Evolutionary conservation across 2,113 vertebrate species (phyloP), one percentile per base, ranked within the genome.

Genomic region (Enhydra lutris): DNA sequence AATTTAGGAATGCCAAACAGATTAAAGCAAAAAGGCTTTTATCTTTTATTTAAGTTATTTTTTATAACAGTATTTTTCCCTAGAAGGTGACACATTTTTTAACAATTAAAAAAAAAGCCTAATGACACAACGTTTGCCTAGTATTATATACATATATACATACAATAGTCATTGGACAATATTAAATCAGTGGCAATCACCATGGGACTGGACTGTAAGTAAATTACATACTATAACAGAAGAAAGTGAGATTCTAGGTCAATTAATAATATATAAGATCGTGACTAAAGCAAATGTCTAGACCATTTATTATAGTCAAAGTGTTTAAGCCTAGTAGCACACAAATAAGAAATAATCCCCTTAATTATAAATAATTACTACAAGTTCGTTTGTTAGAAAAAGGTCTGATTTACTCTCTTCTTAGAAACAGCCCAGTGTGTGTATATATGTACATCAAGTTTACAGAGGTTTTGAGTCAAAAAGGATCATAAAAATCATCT

Each of bases 11-110:
- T 63, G 80, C 5, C 34, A 69, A 89, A 29, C 21, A 47, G 71
- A 67, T 39, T 9, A 39, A 47, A 91, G 61, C 11, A 88, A 87
- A 84, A 92, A 29, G 47, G 2, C 59, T 73, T 94, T 67, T n/a
- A 59, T 34, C 29, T 97, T 93, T 7, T 55, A 83, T 83, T 78
- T 92, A 61, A 57, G 23, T 94, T 79, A 94, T 92, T 90, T 92
- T 94, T 94, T n/a, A 78, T 89, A 82, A 78, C 12, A 84, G 7
- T 36, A 50, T 55, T 79, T 91, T 78, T 14, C 12, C 55, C 78
- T 47, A 36, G 65, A 84, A 91, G 21, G 4, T 65, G 29, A 7
- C 45, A 59, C 3, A 57, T 63, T 67, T 74, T 91, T 63, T 61
- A 90, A 45, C 23, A 79, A 84, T 26, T 21, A 76, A 59, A 80